Percentiles rank a stretch among this genome's conserved stretches.
Evolutionary conservation across 2,888 invertebrate species (phyloP).

Genomic region (Molanna angustata): DNA sequence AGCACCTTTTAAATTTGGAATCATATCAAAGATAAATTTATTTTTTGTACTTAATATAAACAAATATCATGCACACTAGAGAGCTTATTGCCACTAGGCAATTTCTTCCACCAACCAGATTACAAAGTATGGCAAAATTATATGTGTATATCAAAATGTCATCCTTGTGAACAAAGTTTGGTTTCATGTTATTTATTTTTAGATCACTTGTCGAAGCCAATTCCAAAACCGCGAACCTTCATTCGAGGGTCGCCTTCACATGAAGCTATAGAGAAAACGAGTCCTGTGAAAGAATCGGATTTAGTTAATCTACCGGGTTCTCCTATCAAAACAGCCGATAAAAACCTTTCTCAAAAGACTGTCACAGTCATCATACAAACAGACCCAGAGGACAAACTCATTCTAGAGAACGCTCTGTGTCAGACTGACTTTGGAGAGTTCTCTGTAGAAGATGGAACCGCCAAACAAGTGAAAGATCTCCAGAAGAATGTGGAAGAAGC

Average conservation of each 20-base stretch:
- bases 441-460: constrained; percentile 30
- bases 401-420: constrained; percentile 14
- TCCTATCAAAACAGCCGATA: constrained; percentile 22
- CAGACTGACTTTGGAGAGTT: constrained; percentile 18
- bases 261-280: constrained; percentile 13
- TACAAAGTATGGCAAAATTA: too few species aligned
- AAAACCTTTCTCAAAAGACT: constrained; percentile 1
- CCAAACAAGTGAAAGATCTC: constrained; percentile 34
- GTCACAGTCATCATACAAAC: constrained; percentile 29
- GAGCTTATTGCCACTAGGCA: too few species aligned
- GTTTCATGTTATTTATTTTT: too few species aligned
- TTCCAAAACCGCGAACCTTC: constrained; percentile 27
- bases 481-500: constrained; percentile 36
- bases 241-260: constrained; percentile 17
- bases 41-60: too few species aligned
- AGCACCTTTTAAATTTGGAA: too few species aligned
- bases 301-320: constrained; percentile 28
- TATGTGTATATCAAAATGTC: too few species aligned
- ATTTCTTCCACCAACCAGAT: too few species aligned
- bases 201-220: constrained; percentile 18
- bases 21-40: too few species aligned
- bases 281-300: constrained; percentile 8
- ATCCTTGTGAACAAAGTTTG: too few species aligned
- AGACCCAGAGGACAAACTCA: constrained; percentile 12
- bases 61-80: too few species aligned